phyloP scores from a whole-genome alignment of 2,888 invertebrate genomes.

The Lymantria dispar region DNA sequence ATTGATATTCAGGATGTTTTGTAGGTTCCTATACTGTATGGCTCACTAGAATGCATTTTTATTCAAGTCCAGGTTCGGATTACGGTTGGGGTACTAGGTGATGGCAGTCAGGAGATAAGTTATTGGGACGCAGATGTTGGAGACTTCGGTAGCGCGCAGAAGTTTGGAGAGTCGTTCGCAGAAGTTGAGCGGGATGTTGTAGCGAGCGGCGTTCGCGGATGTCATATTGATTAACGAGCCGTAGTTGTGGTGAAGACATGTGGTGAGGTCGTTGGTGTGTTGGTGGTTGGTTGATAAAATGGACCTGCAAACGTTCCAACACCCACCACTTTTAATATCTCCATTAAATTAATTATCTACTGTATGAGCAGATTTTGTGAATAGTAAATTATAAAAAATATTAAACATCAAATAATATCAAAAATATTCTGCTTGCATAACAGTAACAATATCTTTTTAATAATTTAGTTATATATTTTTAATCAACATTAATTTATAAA shows the following conservation, averaged over 20 bases:
- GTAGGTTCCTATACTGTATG: constrained; percentile 59
- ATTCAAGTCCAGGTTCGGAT: constrained; percentile 46
- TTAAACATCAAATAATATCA: background rate
- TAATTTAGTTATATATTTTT: too few relatives aligned
- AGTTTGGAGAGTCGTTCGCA: constrained; percentile 72
- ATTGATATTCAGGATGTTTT: constrained; percentile 51
- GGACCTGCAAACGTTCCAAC: constrained; percentile 83
- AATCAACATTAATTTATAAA: background rate
- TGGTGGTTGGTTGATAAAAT: constrained; percentile 82
- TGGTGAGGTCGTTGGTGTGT: constrained; percentile 81
- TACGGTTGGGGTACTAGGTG: constrained; percentile 63
- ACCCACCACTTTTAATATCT: constrained; percentile 80
- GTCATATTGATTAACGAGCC: constrained; percentile 74
- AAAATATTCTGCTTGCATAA: background rate
- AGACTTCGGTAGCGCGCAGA: constrained; percentile 71
- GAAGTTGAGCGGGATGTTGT: constrained; percentile 69
- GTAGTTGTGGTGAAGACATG: constrained; percentile 80
- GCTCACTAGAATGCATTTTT: constrained; percentile 44
- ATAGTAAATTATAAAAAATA: constrained; percentile 4
- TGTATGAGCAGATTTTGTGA: constrained; percentile 23
- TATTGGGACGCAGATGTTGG: constrained; percentile 64
- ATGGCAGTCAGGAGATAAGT: constrained; percentile 68
- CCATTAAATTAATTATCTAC: constrained; percentile 40
- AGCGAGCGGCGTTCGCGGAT: constrained; percentile 72
- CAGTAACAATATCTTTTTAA: background rate